Conservation (phyloP, 2,113 vertebrate species). For the Eudyptes chrysolophus region DNA sequence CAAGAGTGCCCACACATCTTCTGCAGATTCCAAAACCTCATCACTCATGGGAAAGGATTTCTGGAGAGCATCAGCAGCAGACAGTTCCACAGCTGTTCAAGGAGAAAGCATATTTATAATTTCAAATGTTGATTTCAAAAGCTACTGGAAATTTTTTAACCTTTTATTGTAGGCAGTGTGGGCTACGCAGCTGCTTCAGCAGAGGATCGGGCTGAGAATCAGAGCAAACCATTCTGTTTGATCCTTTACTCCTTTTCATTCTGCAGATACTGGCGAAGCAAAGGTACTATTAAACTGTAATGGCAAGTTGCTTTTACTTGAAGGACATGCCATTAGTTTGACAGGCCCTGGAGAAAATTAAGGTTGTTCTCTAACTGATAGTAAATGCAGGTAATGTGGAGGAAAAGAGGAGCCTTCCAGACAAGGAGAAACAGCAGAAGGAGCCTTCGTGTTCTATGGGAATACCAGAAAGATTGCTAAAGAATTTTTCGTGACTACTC, state of each 20-base stretch:
- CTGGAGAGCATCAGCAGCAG: slow-evolving; percentile 5
- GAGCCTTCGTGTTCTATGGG: not conserved
- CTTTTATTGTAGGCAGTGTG: not conserved
- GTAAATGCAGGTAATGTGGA: not conserved
- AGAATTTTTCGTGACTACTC: not conserved
- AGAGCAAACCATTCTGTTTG: not conserved
- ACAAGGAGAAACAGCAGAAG: not conserved
- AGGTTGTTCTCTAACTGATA: not conserved
- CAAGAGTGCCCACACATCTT: slow-evolving; percentile 16
- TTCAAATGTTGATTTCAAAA: slow-evolving; percentile 19
- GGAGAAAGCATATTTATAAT: not conserved
- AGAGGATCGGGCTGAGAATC: fast-evolving
- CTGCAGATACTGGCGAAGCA: not conserved
- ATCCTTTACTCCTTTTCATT: not conserved
- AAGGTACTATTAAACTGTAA: not conserved
- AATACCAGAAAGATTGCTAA: not conserved
- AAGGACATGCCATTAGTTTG: not conserved
- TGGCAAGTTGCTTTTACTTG: not conserved
- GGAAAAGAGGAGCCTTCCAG: not conserved
- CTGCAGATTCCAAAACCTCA: slow-evolving; percentile 3
- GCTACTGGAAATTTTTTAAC: slow-evolving; percentile 1
- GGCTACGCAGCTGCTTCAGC: not conserved
- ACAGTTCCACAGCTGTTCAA: slow-evolving; percentile 10
- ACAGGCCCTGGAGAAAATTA: not conserved
- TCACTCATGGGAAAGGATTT: slow-evolving; percentile 6